phyloP scores from a whole-genome alignment of 1,140 invertebrate species.

The Colletes gigas region DNA sequence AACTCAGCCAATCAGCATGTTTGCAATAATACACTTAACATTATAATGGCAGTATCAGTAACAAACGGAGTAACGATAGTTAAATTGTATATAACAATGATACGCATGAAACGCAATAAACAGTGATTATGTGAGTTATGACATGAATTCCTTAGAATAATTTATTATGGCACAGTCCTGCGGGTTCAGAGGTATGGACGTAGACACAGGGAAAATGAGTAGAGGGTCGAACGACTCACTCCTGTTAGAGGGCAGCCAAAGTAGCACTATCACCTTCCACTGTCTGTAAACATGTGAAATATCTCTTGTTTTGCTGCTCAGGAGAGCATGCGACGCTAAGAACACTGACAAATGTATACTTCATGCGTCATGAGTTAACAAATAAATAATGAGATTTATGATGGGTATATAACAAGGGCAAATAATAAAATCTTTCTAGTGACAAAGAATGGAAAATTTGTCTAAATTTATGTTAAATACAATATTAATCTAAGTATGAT shows the following conservation, averaged over 20 bases:
- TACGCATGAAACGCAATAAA: constrained; percentile 65
- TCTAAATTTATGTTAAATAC: not conserved
- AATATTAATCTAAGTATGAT: not conserved
- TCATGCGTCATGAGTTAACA: constrained; percentile 72
- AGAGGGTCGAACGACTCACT: constrained; percentile 75
- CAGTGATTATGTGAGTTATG: constrained; percentile 56
- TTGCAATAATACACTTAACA: constrained; percentile 60
- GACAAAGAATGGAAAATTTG: not conserved
- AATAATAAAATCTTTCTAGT: constrained; percentile 7
- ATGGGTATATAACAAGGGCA: constrained; percentile 7
- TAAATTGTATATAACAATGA: constrained; percentile 66
- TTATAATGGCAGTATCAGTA: constrained; percentile 75
- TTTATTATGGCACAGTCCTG: constrained; percentile 68
- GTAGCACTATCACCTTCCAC: constrained; percentile 79
- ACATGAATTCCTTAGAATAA: constrained; percentile 57
- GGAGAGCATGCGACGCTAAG: constrained; percentile 74
- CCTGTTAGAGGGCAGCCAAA: constrained; percentile 80
- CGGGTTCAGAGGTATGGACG: constrained; percentile 68
- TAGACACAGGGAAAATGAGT: constrained; percentile 74
- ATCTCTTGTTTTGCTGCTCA: constrained; percentile 74
- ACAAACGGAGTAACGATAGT: constrained; percentile 71
- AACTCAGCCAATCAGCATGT: constrained; percentile 53
- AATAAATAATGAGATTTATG: constrained; percentile 42
- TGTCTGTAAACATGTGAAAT: constrained; percentile 79
- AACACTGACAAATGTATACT: constrained; percentile 74